Conservation (phyloP, 1,140 invertebrate species). For the Macrotrachela quadricornifera region DNA sequence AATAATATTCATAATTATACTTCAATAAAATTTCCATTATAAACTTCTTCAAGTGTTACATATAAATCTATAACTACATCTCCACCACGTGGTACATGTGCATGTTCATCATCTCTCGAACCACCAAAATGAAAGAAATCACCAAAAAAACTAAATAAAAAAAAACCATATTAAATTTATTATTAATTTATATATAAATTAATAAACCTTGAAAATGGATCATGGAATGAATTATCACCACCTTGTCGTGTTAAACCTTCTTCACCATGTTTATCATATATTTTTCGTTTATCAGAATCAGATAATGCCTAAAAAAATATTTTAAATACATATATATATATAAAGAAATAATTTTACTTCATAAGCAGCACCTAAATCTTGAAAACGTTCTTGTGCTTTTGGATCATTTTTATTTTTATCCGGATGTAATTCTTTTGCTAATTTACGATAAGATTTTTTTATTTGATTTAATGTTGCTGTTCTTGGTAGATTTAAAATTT, state of each 20-base stretch:
- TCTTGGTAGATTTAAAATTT: constrained; percentile 61
- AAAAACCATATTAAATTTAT: not conserved
- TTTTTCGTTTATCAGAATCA: constrained; percentile 73
- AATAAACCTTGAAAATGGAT: constrained; percentile 1
- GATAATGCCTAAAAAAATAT: constrained; percentile 45
- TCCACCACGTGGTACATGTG: constrained; percentile 47
- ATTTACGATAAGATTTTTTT: constrained; percentile 81
- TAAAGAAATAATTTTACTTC: constrained; percentile 38
- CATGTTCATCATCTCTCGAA: constrained; percentile 37
- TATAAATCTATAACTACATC: constrained; percentile 76
- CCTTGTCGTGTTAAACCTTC: constrained; percentile 85
- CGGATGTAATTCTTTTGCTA: constrained; percentile 90
- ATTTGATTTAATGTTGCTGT: constrained; percentile 73
- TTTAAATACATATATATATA: not conserved
- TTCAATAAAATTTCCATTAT: constrained; percentile 89
- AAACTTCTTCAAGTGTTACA: constrained; percentile 88
- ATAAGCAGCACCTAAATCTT: constrained; percentile 86
- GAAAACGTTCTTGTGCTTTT: constrained; percentile 67
- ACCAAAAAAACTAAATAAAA: constrained; percentile 53
- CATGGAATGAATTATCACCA: constrained; percentile 50
- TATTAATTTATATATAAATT: constrained; percentile 1
- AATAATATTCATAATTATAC: constrained; percentile 28
- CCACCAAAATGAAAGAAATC: constrained; percentile 74
- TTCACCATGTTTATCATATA: constrained; percentile 86
- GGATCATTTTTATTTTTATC: constrained; percentile 92